Evolutionary conservation across 1,140 invertebrate genomes (phyloP).

Genomic region (Araneus ventricosus): DNA sequence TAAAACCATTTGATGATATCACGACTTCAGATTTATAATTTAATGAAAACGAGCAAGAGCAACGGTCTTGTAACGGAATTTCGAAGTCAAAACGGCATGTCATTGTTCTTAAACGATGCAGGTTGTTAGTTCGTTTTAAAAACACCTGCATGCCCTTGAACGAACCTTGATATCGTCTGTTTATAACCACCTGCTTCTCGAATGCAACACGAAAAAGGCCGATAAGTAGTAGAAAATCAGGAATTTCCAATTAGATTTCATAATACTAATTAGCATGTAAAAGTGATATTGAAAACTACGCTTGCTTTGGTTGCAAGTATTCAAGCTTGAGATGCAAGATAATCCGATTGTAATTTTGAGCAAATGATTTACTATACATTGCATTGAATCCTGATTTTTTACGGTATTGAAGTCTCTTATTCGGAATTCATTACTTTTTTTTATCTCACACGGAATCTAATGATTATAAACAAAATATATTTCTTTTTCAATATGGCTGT

Average conservation of each 20-base stretch:
- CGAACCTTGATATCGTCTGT: neutral
- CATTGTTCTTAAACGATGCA: neutral
- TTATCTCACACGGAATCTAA: no score
- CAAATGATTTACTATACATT: no score
- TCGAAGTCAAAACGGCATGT: neutral
- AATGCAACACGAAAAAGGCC: neutral
- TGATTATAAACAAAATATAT: no score
- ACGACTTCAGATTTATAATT: neutral
- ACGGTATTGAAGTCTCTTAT: no score
- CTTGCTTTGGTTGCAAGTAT: no score
- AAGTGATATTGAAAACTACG: no score
- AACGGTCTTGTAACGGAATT: neutral
- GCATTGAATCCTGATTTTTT: no score
- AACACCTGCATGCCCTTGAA: conserved; percentile 15
- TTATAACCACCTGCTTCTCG: neutral
- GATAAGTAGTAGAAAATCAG: neutral
- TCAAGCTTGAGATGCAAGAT: no score
- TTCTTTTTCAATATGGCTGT: no score
- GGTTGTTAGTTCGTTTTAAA: neutral
- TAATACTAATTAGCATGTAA: neutral
- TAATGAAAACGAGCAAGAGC: neutral
- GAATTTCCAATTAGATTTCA: neutral
- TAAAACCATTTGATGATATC: neutral
- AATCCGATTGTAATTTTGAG: no score
- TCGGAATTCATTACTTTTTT: no score